Conservation (phyloP, 92 coral and sea anemone genomes). For the Zoanthus sociatus region DNA sequence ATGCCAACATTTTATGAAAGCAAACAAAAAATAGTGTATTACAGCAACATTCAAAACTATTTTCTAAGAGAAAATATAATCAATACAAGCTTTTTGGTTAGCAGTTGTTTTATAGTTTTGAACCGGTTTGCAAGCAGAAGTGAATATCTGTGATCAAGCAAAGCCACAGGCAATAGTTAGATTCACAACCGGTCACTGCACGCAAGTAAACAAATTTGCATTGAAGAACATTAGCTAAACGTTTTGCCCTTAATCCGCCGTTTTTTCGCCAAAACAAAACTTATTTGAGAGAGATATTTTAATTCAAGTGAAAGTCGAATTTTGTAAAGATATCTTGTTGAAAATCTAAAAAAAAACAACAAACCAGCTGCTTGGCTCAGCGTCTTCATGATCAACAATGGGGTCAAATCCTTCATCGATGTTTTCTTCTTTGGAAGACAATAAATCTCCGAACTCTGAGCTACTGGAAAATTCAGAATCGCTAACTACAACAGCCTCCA, state of each 20-base stretch:
- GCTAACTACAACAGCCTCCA: slow-evolving; percentile 18
- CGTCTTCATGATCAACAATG: slow-evolving; percentile 7
- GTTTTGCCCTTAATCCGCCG: slow-evolving; percentile 6
- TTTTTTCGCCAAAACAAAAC: slow-evolving; percentile 34
- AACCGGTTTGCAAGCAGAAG: slow-evolving; percentile 19
- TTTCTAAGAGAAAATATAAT: slow-evolving; percentile 22
- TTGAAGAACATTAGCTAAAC: not conserved
- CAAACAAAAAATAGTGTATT: slow-evolving; percentile 29
- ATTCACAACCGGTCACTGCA: slow-evolving; percentile 7
- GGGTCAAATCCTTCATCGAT: not conserved
- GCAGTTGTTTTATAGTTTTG: slow-evolving; percentile 34
- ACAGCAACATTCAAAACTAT: slow-evolving; percentile 14
- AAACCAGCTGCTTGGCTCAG: slow-evolving; percentile 1
- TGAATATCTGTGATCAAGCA: slow-evolving; percentile 16
- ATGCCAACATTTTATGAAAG: slow-evolving; percentile 24
- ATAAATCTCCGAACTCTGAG: slow-evolving; percentile 27
- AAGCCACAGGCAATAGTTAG: slow-evolving; percentile 23
- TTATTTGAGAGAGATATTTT: slow-evolving; percentile 12
- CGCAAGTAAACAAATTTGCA: not conserved
- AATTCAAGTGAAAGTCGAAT: not conserved
- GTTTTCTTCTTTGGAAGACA: slow-evolving; percentile 18
- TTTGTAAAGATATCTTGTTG: not conserved
- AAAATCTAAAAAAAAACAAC: slow-evolving; percentile 15
- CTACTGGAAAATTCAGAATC: slow-evolving; percentile 6
- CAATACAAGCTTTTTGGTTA: slow-evolving; percentile 15